A percentile compares a stretch with the other conserved stretches of the same genome.
phyloP scores from a whole-genome alignment of 2,797 vertebrate genomes.

The Myotis planiceps region DNA sequence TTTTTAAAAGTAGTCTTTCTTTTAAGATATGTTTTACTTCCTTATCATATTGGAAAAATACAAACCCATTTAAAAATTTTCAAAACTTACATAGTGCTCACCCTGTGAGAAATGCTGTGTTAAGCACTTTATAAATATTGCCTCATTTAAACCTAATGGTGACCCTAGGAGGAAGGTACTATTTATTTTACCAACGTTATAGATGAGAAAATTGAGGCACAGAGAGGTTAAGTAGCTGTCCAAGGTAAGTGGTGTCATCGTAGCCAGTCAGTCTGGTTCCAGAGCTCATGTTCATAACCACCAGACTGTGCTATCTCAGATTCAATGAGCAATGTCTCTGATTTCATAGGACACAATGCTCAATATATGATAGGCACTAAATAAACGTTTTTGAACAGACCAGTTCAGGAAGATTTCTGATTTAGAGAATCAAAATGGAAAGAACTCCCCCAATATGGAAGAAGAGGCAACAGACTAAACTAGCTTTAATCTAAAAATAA shows the following conservation, averaged over 20 bases:
- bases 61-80: background rate
- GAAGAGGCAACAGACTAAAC: background rate
- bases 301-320: background rate
- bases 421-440: background rate
- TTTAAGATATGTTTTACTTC: background rate
- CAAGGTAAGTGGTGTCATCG: background rate
- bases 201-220: background rate
- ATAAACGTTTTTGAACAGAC: background rate
- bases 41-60: background rate
- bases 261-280: background rate
- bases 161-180: background rate
- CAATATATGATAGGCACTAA: background rate
- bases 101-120: background rate
- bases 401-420: background rate
- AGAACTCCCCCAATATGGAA: background rate
- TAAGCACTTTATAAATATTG: background rate
- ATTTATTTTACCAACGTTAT: background rate
- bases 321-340: background rate
- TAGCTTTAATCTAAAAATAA: conserved; percentile 19
- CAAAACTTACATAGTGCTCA: background rate
- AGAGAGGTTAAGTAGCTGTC: background rate
- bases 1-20: background rate
- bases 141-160: background rate
- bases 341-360: background rate
- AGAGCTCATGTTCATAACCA: background rate